Conservation (phyloP, 2,113 vertebrate species). For the Trachemys scripta region DNA sequence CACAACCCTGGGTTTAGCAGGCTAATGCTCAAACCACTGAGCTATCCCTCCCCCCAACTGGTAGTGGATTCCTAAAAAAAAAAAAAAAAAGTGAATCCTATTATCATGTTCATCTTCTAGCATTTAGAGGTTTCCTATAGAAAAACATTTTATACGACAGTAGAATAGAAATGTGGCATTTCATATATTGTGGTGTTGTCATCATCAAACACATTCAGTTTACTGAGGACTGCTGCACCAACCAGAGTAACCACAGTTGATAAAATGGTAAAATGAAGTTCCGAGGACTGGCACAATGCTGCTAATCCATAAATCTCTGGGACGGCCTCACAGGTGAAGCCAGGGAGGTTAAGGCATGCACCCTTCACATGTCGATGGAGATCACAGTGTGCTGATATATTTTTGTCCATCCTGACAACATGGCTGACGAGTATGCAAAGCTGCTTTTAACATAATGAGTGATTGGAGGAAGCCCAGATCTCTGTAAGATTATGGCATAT, state of each 20-base stretch:
- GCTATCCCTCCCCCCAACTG: too few relatives aligned
- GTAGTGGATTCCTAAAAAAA: neutral
- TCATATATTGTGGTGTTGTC: neutral
- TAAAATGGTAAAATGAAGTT: neutral
- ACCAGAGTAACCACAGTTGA: neutral
- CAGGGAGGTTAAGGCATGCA: neutral
- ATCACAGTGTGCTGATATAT: neutral
- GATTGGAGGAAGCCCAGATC: neutral
- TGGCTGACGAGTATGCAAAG: neutral
- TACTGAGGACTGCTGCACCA: neutral
- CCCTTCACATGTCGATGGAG: neutral
- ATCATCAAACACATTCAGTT: neutral
- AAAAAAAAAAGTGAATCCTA: neutral
- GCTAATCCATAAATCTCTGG: neutral
- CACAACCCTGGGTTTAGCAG: too few relatives aligned
- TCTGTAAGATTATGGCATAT: neutral
- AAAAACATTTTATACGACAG: neutral
- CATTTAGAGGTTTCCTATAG: neutral
- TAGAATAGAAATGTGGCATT: neutral
- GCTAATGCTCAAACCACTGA: too few relatives aligned
- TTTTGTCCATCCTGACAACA: neutral
- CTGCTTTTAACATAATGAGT: neutral
- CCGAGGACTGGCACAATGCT: neutral
- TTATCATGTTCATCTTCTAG: neutral
- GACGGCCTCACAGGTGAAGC: neutral